Evolutionary conservation across 2,888 invertebrate genomes (phyloP).

Genomic region (Cataglyphis rosenhaueri): DNA sequence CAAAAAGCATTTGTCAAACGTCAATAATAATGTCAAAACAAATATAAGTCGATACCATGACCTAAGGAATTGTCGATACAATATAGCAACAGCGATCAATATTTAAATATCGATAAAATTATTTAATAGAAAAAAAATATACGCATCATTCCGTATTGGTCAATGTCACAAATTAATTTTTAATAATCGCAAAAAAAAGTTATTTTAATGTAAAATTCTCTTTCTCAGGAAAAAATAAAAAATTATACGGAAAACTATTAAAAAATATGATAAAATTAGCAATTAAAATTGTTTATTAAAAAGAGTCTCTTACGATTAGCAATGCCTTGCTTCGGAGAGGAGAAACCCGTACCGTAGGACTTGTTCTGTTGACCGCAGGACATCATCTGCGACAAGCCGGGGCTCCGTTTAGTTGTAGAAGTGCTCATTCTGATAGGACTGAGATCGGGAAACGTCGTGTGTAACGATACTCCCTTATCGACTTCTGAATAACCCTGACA

Average conservation of each 20-base stretch:
- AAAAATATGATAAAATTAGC: background rate
- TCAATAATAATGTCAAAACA: background rate
- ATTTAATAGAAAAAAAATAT: background rate
- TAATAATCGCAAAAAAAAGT: background rate
- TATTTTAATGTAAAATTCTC: background rate
- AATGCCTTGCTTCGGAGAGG: conserved; percentile 76
- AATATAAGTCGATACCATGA: background rate
- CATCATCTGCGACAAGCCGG: conserved; percentile 73
- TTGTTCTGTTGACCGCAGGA: conserved; percentile 80
- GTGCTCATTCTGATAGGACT: conserved; percentile 79
- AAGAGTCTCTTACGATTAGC: conserved; percentile 71
- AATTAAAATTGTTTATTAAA: background rate
- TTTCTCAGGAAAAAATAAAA: background rate
- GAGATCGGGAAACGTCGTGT: conserved; percentile 76
- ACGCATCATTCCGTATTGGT: background rate
- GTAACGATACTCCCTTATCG: conserved; percentile 78
- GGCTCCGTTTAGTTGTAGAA: conserved; percentile 68
- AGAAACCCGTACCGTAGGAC: conserved; percentile 75
- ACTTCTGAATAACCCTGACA: conserved; percentile 82
- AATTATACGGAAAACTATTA: background rate
- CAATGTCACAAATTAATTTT: background rate
- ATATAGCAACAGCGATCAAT: background rate
- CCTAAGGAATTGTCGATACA: background rate
- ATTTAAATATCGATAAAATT: conserved; percentile 9
- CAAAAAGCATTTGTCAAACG: background rate